phyloP scores from a whole-genome alignment of 1,140 invertebrate species.

The Ceratosolen fusciceps region DNA sequence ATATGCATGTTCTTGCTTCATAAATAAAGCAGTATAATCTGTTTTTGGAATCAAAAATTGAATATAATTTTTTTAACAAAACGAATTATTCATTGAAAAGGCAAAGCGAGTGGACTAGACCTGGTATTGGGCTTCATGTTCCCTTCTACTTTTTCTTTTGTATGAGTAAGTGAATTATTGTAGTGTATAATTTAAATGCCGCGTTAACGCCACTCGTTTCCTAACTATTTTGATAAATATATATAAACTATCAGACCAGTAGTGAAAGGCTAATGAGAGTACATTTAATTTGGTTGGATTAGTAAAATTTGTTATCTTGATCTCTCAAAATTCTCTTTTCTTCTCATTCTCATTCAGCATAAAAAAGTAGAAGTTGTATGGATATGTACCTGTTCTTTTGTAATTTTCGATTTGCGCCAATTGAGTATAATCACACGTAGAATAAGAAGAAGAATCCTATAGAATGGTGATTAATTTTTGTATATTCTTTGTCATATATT shows the following conservation, averaged over 20 bases:
- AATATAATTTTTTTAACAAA: neutral
- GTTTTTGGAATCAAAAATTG: neutral
- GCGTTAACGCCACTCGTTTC: conserved; percentile 69
- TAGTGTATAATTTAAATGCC: conserved; percentile 70
- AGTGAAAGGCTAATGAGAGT: too few relatives aligned
- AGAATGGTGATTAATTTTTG: neutral
- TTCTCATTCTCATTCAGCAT: conserved; percentile 44
- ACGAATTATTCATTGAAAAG: neutral
- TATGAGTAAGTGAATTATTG: neutral
- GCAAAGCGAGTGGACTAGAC: conserved; percentile 48
- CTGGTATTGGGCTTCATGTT: conserved; percentile 38
- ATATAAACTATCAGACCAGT: neutral
- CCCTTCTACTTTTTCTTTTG: conserved; percentile 17
- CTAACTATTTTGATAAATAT: conserved; percentile 70
- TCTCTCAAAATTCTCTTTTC: neutral
- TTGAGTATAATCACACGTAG: neutral
- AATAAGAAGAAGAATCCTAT: neutral
- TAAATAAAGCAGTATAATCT: too few relatives aligned
- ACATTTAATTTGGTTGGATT: conserved; percentile 42
- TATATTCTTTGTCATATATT: neutral
- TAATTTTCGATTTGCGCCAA: conserved; percentile 18
- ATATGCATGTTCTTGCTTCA: too few relatives aligned
- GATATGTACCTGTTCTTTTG: conserved; percentile 18
- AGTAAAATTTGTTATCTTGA: conserved; percentile 59
- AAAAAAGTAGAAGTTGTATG: neutral